These are phyloP conservation scores for Alexandromys fortis DNA, from an alignment of 2,113 vertebrate species.

Conservation along the genomic window DNA sequence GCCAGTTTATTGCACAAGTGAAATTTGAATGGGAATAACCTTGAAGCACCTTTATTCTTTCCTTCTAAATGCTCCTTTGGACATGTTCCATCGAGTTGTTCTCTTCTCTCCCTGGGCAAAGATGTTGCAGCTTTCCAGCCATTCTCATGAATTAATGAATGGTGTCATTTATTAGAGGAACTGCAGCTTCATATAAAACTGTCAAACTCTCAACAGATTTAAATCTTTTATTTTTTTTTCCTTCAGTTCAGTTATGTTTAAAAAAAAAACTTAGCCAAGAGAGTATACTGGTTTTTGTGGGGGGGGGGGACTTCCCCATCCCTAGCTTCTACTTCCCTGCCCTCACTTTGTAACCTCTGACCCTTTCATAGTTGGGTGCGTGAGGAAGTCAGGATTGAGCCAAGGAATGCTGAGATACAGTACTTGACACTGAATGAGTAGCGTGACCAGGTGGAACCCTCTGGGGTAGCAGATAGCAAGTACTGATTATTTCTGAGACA, in stretches of 20 bases:
- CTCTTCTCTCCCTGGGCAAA: background rate
- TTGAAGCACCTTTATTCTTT: background rate
- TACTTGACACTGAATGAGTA: fast-evolving
- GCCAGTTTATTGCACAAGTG: background rate
- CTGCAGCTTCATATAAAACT: background rate
- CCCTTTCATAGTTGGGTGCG: background rate
- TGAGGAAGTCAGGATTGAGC: background rate
- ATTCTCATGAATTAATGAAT: background rate
- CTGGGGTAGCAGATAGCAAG: background rate
- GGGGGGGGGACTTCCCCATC: background rate
- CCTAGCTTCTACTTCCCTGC: background rate
- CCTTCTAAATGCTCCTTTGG: background rate
- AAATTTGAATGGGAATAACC: background rate
- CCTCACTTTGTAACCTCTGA: background rate
- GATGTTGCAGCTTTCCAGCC: background rate
- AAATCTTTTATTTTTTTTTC: background rate
- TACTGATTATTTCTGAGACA: background rate
- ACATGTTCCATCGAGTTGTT: background rate
- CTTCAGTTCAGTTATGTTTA: background rate
- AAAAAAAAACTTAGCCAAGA: background rate
- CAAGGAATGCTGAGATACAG: background rate
- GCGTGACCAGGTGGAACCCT: background rate
- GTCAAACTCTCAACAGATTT: background rate
- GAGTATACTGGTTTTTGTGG: background rate
- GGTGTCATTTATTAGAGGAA: background rate